Base-by-base conservation (phyloP, 2,888 invertebrate genomes). In the Ommatoiulus sabulosus region DNA sequence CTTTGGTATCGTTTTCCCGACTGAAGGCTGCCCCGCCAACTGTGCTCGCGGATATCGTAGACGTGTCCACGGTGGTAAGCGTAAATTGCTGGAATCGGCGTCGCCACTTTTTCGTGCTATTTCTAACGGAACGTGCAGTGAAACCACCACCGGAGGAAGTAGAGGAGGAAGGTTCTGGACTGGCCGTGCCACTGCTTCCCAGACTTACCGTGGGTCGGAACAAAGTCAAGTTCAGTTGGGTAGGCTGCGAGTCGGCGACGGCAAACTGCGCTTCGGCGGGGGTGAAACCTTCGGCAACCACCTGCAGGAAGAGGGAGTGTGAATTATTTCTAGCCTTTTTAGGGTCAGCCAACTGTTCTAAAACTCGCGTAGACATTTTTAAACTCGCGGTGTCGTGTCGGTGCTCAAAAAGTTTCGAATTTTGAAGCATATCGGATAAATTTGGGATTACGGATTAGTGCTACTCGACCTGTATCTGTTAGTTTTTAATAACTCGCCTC, bases 261-360 rank as follows among this genome's bases (percentile, higher is more conserved):
- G 96, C 95, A 92, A 97, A 97, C 92, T 97, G 97, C 44, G 97
- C 94, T 92, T 97, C 97, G 91, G 95, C 95, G 0, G 97, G 97
- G 84, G 96, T 94, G 92, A 95, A 97, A 80, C 97, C 97, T 91
- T 97, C 97, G 48, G 96, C 97, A 91, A 96, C 95, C 17, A 97
- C 96, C 97, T 97, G 91, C 12, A 0, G 80, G 24, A 35, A 48
- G 43, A 52, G 12, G 20, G 1, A 85, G 44, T 15, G 3, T 46
- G 44, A 84, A n/a, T n/a, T n/a, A n/a, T n/a, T n/a, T n/a, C n/a
- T n/a, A n/a, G n/a, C n/a, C n/a, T n/a, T n/a, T n/a, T n/a, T n/a
- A n/a, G n/a, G n/a, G n/a, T n/a, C n/a, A n/a, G n/a, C n/a, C n/a
- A n/a, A n/a, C n/a, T n/a, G n/a, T n/a, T n/a, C n/a, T n/a, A n/a